Evolutionary conservation across 2,797 vertebrate species (phyloP).

Genomic region (Danionella dracula): DNA sequence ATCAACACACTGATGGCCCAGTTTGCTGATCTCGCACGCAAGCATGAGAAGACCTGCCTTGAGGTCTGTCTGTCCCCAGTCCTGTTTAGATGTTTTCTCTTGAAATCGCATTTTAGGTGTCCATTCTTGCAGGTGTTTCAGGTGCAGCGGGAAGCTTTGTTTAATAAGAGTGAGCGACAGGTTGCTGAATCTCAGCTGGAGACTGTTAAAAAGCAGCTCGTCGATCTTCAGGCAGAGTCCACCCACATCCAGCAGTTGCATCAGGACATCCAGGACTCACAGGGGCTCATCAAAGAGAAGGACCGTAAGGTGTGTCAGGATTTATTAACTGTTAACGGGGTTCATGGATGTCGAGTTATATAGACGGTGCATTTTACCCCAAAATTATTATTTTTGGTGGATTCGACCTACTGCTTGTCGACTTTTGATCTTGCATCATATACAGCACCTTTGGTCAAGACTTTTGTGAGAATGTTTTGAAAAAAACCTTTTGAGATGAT

Average conservation of each 20-base stretch:
- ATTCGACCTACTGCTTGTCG: too few species aligned
- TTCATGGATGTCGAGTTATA: too few species aligned
- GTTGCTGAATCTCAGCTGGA: conserved; percentile 80
- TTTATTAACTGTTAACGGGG: too few species aligned
- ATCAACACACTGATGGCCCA: conserved; percentile 66
- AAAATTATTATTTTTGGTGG: too few species aligned
- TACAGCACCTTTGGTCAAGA: too few species aligned
- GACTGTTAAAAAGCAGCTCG: conserved; percentile 75
- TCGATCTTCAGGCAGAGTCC: conserved; percentile 71
- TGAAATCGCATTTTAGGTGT: not conserved
- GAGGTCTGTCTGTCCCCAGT: conserved; percentile 61
- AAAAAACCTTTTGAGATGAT: too few species aligned
- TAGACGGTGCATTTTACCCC: too few species aligned
- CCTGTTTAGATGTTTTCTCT: not conserved
- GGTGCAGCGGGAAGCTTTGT: conserved; percentile 89
- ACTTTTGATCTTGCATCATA: too few species aligned
- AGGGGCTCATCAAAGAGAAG: conserved; percentile 81
- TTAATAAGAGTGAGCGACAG: conserved; percentile 91
- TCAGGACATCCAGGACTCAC: conserved; percentile 78
- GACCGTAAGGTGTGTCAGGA: conserved; percentile 78
- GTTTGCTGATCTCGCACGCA: conserved; percentile 76
- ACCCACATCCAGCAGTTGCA: conserved; percentile 78
- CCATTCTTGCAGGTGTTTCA: conserved; percentile 75
- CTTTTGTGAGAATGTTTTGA: too few species aligned
- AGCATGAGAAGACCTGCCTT: conserved; percentile 86